Conservation (phyloP, 2,113 vertebrate genomes). For the Pontoporia blainvillei region DNA sequence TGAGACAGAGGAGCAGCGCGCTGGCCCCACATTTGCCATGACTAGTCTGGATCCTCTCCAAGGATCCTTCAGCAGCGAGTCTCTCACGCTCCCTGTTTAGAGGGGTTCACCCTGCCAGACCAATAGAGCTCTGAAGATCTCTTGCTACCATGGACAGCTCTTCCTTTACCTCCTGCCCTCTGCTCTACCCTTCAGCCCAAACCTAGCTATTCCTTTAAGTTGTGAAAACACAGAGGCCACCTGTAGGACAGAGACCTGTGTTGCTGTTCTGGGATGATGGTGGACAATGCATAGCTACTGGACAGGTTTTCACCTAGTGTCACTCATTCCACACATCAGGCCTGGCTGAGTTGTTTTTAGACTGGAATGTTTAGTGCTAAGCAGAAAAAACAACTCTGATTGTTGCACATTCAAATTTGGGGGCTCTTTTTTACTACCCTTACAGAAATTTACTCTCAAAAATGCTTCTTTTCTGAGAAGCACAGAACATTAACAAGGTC, state of each 20-base stretch:
- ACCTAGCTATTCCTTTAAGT: neutral
- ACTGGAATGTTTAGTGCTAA: neutral
- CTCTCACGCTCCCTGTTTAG: neutral
- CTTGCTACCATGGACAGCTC: neutral
- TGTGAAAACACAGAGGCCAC: neutral
- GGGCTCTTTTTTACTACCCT: neutral
- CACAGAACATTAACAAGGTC: neutral
- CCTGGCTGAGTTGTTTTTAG: neutral
- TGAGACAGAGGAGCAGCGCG: too few relatives aligned
- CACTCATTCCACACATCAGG: neutral
- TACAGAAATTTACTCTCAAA: neutral
- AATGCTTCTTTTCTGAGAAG: neutral
- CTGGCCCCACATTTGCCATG: too few relatives aligned
- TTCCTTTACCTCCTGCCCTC: neutral
- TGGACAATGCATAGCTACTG: fast-evolving
- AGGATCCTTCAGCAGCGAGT: fast-evolving
- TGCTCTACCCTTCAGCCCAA: neutral
- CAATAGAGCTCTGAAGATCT: neutral
- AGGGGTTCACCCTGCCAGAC: neutral
- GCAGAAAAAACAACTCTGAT: neutral
- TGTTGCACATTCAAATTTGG: neutral
- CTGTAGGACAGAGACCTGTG: neutral
- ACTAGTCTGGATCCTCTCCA: neutral
- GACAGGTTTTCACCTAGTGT: too few relatives aligned
- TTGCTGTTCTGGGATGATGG: neutral